phyloP scores from a whole-genome alignment of 2,888 invertebrate species.

The Synergus gifuensis region DNA sequence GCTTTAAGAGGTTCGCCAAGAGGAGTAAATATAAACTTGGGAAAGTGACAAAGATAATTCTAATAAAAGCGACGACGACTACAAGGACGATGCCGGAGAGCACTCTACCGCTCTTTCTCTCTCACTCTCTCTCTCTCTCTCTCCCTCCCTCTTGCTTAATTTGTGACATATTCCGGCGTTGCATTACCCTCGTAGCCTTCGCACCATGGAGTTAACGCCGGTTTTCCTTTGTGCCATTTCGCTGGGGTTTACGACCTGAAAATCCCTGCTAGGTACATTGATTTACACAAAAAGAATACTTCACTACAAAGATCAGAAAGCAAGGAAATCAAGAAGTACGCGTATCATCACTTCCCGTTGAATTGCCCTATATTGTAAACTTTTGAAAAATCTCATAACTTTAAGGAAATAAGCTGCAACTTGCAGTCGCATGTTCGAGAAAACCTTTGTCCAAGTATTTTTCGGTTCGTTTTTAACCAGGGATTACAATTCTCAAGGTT shows the following conservation, averaged over 20 bases:
- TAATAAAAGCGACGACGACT: slow-evolving; percentile 76
- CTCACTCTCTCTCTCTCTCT: slow-evolving; percentile 49
- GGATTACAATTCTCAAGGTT: too few species aligned
- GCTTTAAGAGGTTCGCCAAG: slow-evolving; percentile 74
- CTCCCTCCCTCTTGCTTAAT: slow-evolving; percentile 73
- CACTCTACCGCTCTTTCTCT: slow-evolving; percentile 61
- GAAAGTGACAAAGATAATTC: slow-evolving; percentile 78
- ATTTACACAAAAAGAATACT: slow-evolving; percentile 18
- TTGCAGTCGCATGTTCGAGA: too few species aligned
- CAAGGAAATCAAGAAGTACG: background rate
- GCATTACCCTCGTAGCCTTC: slow-evolving; percentile 70
- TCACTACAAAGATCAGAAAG: background rate
- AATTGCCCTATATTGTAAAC: too few species aligned
- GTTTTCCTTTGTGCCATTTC: slow-evolving; percentile 55
- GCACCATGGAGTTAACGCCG: slow-evolving; percentile 54
- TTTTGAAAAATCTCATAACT: too few species aligned
- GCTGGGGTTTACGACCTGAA: slow-evolving; percentile 31
- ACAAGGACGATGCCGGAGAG: slow-evolving; percentile 67
- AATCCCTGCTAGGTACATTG: slow-evolving; percentile 27
- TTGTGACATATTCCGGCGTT: slow-evolving; percentile 77
- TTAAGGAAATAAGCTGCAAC: too few species aligned
- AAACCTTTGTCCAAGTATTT: too few species aligned
- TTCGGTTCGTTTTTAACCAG: too few species aligned
- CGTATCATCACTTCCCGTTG: background rate
- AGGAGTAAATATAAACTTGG: slow-evolving; percentile 78